phyloP scores from a whole-genome alignment of 2,888 invertebrate species.

The Ophraella communa region DNA sequence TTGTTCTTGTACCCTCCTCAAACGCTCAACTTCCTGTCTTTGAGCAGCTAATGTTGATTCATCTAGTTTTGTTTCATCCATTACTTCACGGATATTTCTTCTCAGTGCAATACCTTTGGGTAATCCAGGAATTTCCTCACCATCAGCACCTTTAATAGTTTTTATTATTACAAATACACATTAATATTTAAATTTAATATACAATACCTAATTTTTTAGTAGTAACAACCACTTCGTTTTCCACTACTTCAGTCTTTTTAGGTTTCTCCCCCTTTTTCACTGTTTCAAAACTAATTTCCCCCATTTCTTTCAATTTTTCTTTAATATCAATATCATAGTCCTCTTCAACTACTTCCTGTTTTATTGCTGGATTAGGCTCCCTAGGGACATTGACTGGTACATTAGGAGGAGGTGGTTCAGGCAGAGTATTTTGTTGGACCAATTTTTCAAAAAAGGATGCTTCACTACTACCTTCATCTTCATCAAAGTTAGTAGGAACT shows the following conservation, averaged over 20 bases:
- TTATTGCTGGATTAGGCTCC: neutral
- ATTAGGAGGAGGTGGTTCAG: constrained; percentile 27
- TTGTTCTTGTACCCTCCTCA: constrained; percentile 84
- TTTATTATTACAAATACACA: too few relatives aligned
- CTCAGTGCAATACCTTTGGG: constrained; percentile 69
- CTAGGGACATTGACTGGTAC: constrained; percentile 27
- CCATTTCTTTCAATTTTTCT: constrained; percentile 71
- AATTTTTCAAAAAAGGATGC: constrained; percentile 56
- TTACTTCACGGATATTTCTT: constrained; percentile 89
- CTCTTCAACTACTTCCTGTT: constrained; percentile 43
- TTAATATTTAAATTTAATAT: too few relatives aligned
- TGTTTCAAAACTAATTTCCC: constrained; percentile 60
- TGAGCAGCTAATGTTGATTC: constrained; percentile 92
- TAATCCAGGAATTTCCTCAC: constrained; percentile 46
- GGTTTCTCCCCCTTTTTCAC: constrained; percentile 59
- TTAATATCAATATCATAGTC: constrained; percentile 67
- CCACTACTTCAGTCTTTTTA: constrained; percentile 62
- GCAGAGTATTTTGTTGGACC: constrained; percentile 49
- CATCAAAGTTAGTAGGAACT: constrained; percentile 42
- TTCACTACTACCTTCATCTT: constrained; percentile 53
- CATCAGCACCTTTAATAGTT: constrained; percentile 43
- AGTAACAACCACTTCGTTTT: constrained; percentile 83
- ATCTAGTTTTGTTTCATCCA: constrained; percentile 92
- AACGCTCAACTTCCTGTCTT: constrained; percentile 88
- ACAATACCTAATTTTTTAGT: constrained; percentile 52